These are phyloP conservation scores for Diplodus sargus DNA, from an alignment of 2,797 vertebrate species.

Conservation along the genomic window DNA sequence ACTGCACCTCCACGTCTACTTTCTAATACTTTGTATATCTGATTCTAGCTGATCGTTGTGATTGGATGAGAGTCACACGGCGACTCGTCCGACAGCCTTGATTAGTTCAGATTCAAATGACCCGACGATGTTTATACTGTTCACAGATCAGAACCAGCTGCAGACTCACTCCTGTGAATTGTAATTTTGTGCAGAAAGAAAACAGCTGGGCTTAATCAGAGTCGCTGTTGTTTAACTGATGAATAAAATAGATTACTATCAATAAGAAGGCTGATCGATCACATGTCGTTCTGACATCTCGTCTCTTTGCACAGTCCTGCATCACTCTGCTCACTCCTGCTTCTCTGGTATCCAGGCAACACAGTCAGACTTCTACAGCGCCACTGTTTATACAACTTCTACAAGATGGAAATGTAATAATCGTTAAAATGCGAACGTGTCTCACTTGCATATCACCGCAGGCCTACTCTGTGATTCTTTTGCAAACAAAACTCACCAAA, in stretches of 20 bases:
- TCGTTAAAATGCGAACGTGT: too few species aligned
- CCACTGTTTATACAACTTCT: too few species aligned
- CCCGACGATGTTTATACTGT: not conserved
- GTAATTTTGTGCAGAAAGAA: not conserved
- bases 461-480: too few species aligned
- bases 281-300: not conserved
- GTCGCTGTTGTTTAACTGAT: not conserved
- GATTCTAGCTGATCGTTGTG: too few species aligned
- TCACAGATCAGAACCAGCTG: not conserved
- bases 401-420: not conserved
- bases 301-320: too few species aligned
- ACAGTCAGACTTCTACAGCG: too few species aligned
- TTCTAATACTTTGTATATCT: too few species aligned
- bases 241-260: not conserved
- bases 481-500: too few species aligned
- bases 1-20: not conserved
- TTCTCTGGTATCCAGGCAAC: too few species aligned
- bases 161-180: not conserved
- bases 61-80: too few species aligned
- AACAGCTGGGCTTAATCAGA: not conserved
- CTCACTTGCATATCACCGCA: too few species aligned
- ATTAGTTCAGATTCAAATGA: conserved; percentile 17
- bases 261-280: not conserved
- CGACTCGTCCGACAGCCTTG: not conserved
- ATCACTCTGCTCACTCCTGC: too few species aligned